A percentile compares a stretch with the other conserved stretches of the same genome.
Evolutionary conservation across 2,888 invertebrate species (phyloP).

Genomic region (Calephelis perditalis): DNA sequence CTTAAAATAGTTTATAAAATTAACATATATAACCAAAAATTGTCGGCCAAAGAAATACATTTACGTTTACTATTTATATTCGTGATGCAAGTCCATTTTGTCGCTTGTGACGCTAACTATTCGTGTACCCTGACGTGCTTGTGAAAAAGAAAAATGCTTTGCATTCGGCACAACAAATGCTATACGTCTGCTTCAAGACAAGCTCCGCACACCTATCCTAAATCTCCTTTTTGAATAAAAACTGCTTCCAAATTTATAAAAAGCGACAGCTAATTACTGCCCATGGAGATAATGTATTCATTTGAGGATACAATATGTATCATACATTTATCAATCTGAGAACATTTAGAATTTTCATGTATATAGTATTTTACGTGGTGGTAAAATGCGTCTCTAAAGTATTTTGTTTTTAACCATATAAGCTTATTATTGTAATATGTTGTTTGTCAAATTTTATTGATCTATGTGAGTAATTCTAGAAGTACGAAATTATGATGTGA

Average conservation of each 20-base stretch:
- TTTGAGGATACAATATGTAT: no score
- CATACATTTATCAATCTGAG: no score
- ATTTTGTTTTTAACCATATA: no score
- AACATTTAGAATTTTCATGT: no score
- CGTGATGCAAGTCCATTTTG: conserved; percentile 31
- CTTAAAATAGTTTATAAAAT: no score
- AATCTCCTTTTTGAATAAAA: neutral
- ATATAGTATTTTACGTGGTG: no score
- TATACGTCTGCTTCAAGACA: conserved; percentile 23
- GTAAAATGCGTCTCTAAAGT: no score
- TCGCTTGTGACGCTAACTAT: conserved; percentile 37
- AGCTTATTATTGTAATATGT: no score
- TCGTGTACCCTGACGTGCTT: conserved; percentile 35
- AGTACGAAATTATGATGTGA: no score
- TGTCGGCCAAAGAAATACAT: conserved; percentile 34
- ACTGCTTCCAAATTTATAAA: neutral
- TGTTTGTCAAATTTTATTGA: no score
- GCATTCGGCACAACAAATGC: conserved; percentile 29
- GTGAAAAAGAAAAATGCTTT: conserved; percentile 19
- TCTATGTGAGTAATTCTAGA: no score
- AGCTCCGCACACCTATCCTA: conserved; percentile 7
- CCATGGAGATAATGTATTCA: no score
- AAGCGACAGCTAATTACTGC: neutral
- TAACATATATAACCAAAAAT: neutral
- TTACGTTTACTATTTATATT: conserved; percentile 15